Percentiles rank a stretch among this genome's conserved stretches.
Evolutionary conservation across 2,113 vertebrate species (phyloP).

Genomic region (Bubalus kerabau): DNA sequence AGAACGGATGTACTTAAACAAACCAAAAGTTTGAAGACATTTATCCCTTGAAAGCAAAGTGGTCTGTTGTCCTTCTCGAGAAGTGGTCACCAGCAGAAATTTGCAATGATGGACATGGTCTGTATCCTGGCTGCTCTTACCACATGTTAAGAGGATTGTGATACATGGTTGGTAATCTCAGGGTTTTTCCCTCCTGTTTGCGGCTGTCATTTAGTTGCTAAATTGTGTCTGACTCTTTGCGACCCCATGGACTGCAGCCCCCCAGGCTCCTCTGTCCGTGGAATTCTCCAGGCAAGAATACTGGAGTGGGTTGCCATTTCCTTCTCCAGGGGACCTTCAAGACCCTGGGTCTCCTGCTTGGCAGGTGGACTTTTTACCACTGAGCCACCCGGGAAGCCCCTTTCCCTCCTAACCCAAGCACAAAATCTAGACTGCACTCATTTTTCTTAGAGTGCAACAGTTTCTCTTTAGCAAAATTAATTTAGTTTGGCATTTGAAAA

Average conservation of each 20-base stretch:
- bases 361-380: background rate
- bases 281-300: background rate
- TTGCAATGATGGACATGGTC: background rate
- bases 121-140: background rate
- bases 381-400: background rate
- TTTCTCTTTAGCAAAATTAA: constrained; percentile 63
- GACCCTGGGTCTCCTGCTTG: background rate
- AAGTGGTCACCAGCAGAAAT: background rate
- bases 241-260: background rate
- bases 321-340: background rate
- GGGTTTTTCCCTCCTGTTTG: constrained; percentile 61
- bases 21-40: background rate
- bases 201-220: background rate
- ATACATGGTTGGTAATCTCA: constrained; percentile 74
- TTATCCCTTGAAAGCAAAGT: background rate
- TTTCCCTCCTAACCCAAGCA: background rate
- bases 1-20: background rate
- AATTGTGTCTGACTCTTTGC: background rate
- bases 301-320: background rate
- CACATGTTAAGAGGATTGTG: background rate
- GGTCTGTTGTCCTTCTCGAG: background rate
- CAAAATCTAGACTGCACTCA: constrained; percentile 57
- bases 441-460: constrained; percentile 52
- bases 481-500: constrained; percentile 65
- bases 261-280: background rate